Evolutionary conservation across 2,113 vertebrate genomes (phyloP).

Genomic region (Trogon melanurus): DNA sequence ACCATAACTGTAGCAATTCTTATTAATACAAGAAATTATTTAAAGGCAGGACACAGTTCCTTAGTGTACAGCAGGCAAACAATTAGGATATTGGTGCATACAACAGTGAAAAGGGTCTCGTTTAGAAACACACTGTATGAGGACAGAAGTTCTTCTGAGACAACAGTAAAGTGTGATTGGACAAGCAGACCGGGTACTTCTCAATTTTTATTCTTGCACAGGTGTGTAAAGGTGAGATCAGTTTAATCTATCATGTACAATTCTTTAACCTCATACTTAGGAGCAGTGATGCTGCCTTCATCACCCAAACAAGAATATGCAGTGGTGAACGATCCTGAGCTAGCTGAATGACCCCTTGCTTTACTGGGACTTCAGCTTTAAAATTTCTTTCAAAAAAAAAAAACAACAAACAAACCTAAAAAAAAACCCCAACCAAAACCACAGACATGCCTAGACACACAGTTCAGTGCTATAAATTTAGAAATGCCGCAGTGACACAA

Average conservation of each 20-base stretch:
- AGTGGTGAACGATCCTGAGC: not conserved
- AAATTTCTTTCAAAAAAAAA: not conserved
- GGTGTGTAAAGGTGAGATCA: not conserved
- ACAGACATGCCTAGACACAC: not conserved
- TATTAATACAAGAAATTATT: not conserved
- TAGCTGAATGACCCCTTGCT: not conserved
- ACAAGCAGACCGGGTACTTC: not conserved
- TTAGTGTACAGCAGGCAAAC: not conserved
- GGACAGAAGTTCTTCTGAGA: not conserved
- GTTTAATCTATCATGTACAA: accelerated
- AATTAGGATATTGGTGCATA: accelerated
- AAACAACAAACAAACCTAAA: too few species aligned
- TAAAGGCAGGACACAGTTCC: not conserved
- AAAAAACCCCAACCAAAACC: too few species aligned
- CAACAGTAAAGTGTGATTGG: not conserved
- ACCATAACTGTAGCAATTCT: not conserved
- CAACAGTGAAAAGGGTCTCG: not conserved
- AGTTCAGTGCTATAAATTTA: conserved; percentile 6
- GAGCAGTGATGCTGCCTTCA: not conserved
- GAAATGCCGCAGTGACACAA: not conserved
- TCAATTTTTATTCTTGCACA: not conserved
- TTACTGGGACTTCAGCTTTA: not conserved
- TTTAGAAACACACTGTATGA: not conserved
- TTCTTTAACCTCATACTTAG: not conserved
- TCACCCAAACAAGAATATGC: not conserved